A percentile compares a stretch with the other conserved stretches of the same genome.
Conservation (phyloP, 1,140 invertebrate genomes). For the Eulimnadia texana region DNA sequence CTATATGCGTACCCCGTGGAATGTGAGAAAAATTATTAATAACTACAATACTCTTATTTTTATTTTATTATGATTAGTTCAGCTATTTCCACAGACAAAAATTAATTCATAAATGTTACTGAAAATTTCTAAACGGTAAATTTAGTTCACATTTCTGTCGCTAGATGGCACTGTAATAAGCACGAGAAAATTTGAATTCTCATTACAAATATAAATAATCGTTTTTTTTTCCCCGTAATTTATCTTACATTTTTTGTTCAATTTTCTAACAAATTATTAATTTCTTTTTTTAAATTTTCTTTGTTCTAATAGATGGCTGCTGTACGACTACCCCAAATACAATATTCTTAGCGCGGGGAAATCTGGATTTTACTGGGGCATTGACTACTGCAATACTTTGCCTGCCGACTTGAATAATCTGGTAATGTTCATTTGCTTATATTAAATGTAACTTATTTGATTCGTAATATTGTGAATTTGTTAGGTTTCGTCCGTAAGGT, state of each 20-base stretch:
- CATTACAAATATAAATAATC: too few relatives aligned
- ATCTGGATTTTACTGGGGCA: slow-evolving; percentile 13
- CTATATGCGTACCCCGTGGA: slow-evolving; percentile 9
- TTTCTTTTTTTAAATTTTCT: not conserved
- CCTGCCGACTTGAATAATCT: slow-evolving; percentile 8
- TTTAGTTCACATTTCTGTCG: too few relatives aligned
- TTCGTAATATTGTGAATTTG: not conserved
- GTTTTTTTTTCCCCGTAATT: too few relatives aligned
- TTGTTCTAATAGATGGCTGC: slow-evolving; percentile 10
- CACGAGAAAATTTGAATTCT: too few relatives aligned
- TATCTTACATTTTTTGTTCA: too few relatives aligned
- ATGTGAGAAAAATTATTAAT: slow-evolving; percentile 7
- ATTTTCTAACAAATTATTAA: too few relatives aligned
- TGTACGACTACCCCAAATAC: slow-evolving; percentile 11
- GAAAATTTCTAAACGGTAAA: too few relatives aligned
- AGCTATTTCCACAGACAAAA: too few relatives aligned
- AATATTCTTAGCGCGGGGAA: not conserved
- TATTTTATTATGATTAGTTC: too few relatives aligned
- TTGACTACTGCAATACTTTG: slow-evolving; percentile 6
- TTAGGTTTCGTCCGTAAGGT: slow-evolving; percentile 12
- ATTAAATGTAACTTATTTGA: not conserved
- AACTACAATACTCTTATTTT: too few relatives aligned
- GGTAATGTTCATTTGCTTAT: not conserved
- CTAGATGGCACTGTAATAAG: too few relatives aligned
- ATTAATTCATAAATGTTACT: too few relatives aligned